Evolutionary conservation across 2,888 invertebrate genomes (phyloP), one percentile per base, ranked within the genome.

Genomic region (Neoascia interrupta): DNA sequence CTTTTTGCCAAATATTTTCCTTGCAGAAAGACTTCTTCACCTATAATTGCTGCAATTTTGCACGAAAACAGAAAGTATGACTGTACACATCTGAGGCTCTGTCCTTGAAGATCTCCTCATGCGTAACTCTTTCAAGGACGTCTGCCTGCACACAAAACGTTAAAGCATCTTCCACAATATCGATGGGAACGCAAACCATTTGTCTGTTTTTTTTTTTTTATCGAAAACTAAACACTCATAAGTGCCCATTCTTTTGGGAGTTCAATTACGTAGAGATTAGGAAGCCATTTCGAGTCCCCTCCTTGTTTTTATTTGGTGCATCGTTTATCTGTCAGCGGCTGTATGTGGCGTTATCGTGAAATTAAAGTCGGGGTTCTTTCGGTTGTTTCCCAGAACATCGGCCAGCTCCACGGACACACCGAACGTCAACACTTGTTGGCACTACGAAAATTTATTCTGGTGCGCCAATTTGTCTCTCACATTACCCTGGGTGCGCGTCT

Each of bases 381-480:
- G 11, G 10, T 47, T n/a, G 15, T 37, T 76, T 76, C 76, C 72
- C 64, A 76, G 76, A 76, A 76, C 58, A 76, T 45, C 41, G 18
- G 37, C 28, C 49, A 8, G 11, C 10, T 31, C 8, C 28, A 58
- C n/a, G 13, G 15, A n/a, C 39, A 51, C 34, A 45, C 53, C 60
- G 79, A 66, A 66, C 73, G 73, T 79, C 79, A 79, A 73, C 79
- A 79, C 79, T 79, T 79, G 79, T 73, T 79, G 79, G 54, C 61
- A 68, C 73, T 73, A 73, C 61, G 73, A 68, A 79, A 79, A 79
- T 79, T 79, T 73, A 79, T 68, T 80, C 61, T 36, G 63, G 63
- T 80, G 74, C 74, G 80, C 80, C 80, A 80, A 74, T 80, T 80
- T 80, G 80, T 80, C 80, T 80, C 80, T 69, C 74, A 74, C 61